Evolutionary conservation across 2,888 invertebrate species (phyloP), one percentile per base, ranked within the genome.

Genomic region (Parascotia fuliginaria): DNA sequence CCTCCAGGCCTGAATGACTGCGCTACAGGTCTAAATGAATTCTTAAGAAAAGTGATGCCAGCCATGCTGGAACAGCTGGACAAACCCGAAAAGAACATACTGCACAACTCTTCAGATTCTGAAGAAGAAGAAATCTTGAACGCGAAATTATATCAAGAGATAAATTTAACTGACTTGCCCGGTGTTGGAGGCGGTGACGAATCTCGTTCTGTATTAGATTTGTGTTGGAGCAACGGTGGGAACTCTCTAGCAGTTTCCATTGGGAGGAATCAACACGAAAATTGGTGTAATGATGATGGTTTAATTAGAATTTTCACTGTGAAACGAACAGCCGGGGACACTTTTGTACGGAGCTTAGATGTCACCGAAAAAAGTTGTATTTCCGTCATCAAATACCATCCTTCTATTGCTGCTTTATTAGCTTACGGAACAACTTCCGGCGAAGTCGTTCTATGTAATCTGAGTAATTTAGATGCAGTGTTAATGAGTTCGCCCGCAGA

Each of bases 311-410:
- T 91, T 3, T 91, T 79, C 41, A 86, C 82, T 0, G 46, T 79
- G 0, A 87, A 85, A 55, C 68, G 81, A 1, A 87, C 75, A 76
- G 93, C 87, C 93, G 94, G 77, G 93, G 94, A 85, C 24, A 76
- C 75, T 1, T 75, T 89, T 2, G 75, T 80, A 0, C 81, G 83
- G 28, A 53, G 67, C 0, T 46, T 84, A 2, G 89, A 90, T 38
- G 71, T 91, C 0, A 70, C 78, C 0, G 88, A 90, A 39, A 88
- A 87, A 48, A 85, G 81, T 19, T 92, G 91, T 38, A 77, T 92
- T 0, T 77, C 85, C 0, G 83, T 75, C 0, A 47, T 92, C 0
- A 77, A 79, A 28, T 89, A 86, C 41, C 89, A 90, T 22, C 87
- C 87, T 0, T 67, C 77, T 0, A 69, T 85, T 0, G 65, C 87